These are phyloP conservation scores for Odontamblyopus lacepedii DNA, from an alignment of 2,797 vertebrate species.

Conservation along the genomic window DNA sequence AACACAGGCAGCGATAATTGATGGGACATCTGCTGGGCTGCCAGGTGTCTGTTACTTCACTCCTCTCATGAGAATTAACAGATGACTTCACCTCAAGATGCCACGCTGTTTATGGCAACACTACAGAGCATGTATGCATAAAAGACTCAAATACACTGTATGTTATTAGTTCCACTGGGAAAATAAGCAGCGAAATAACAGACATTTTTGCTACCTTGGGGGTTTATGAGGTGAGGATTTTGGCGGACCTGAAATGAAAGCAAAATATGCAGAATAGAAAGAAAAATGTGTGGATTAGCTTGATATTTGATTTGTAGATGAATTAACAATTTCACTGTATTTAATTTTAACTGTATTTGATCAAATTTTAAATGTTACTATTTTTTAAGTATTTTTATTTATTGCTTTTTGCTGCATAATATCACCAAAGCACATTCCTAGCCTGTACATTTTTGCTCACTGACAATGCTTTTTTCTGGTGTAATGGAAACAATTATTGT, in stretches of 20 bases:
- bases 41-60: slow-evolving; percentile 76
- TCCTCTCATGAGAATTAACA: slow-evolving; percentile 69
- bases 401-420: too few relatives aligned
- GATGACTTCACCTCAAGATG: slow-evolving; percentile 73
- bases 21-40: slow-evolving; percentile 80
- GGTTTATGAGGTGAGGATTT: slow-evolving; percentile 12
- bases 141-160: slow-evolving; percentile 2
- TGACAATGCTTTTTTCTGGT: too few relatives aligned
- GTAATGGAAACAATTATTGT: too few relatives aligned
- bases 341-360: too few relatives aligned
- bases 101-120: slow-evolving; percentile 68
- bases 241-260: neutral
- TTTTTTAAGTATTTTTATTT: too few relatives aligned
- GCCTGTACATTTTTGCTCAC: too few relatives aligned
- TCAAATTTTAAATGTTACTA: too few relatives aligned
- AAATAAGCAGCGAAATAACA: slow-evolving; percentile 1
- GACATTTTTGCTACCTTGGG: neutral
- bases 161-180: neutral
- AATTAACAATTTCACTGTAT: neutral
- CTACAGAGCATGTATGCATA: slow-evolving; percentile 19
- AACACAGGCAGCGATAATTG: slow-evolving; percentile 70
- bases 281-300: neutral
- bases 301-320: neutral
- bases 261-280: neutral
- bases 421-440: too few relatives aligned